Evolutionary conservation across 2,797 vertebrate genomes (phyloP).

Genomic region (Yasuhikotakia modesta): DNA sequence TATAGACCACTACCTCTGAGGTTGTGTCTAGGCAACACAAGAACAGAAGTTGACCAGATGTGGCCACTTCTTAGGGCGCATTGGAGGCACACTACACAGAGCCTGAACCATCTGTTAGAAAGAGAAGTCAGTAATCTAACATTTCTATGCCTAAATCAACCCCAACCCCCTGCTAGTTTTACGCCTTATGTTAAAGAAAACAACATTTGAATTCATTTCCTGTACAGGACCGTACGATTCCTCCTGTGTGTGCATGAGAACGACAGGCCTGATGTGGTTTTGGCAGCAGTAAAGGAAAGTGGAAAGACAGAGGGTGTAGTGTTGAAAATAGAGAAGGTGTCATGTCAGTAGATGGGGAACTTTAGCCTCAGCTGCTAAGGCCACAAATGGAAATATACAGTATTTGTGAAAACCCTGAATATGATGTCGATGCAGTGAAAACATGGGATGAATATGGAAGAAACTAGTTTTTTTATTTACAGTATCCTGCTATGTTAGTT

Average conservation of each 20-base stretch:
- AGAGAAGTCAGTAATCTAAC: slow-evolving; percentile 63
- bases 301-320: slow-evolving; percentile 28
- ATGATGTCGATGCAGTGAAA: not conserved
- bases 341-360: slow-evolving; percentile 51
- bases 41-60: slow-evolving; percentile 76
- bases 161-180: slow-evolving; percentile 56
- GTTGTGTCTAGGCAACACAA: slow-evolving; percentile 67
- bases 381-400: slow-evolving; percentile 57
- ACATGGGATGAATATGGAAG: not conserved
- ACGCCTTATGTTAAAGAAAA: slow-evolving; percentile 65
- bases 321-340: slow-evolving; percentile 53
- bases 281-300: not conserved
- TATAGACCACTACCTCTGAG: slow-evolving; percentile 68
- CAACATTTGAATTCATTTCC: slow-evolving; percentile 65
- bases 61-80: slow-evolving; percentile 83
- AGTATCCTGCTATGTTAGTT: not conserved
- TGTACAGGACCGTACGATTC: slow-evolving; percentile 61
- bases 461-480: not conserved
- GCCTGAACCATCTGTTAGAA: slow-evolving; percentile 83
- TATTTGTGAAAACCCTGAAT: slow-evolving; percentile 1
- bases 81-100: slow-evolving; percentile 76
- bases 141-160: slow-evolving; percentile 24
- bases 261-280: slow-evolving; percentile 55
- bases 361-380: slow-evolving; percentile 36
- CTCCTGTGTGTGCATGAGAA: slow-evolving; percentile 59